Evolutionary conservation across 2,113 vertebrate species (phyloP).

Genomic region (Pungitius pungitius): DNA sequence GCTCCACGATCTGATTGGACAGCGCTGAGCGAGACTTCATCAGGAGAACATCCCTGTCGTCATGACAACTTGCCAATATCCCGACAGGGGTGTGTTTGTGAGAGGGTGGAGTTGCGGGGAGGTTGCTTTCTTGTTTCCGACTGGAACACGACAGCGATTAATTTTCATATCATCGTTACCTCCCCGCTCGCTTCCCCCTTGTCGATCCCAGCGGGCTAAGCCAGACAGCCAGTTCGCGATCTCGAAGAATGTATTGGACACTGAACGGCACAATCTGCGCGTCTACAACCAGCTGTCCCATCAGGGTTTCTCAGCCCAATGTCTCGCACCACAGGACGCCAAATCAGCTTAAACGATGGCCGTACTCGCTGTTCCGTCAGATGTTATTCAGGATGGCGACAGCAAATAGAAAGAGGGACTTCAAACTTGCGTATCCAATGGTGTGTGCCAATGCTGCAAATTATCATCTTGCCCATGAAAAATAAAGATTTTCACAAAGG

Average conservation of each 20-base stretch:
- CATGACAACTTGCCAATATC: constrained; percentile 98
- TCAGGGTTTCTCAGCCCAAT: constrained; percentile 63
- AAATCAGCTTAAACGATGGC: constrained; percentile 71
- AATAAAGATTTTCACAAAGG: not conserved
- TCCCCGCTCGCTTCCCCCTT: constrained; percentile 72
- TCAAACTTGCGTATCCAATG: constrained; percentile 8
- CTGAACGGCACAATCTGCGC: constrained; percentile 32
- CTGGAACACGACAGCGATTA: constrained; percentile 76
- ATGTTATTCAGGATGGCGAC: constrained; percentile 25
- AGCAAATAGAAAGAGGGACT: constrained; percentile 31
- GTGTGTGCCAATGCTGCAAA: not conserved
- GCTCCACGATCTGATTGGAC: constrained; percentile 99
- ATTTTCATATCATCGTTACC: constrained; percentile 88
- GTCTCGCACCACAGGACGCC: constrained; percentile 70
- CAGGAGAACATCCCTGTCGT: constrained; percentile 98
- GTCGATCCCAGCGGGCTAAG: constrained; percentile 53
- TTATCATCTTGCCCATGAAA: constrained; percentile 5
- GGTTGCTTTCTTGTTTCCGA: constrained; percentile 80
- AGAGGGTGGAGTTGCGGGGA: constrained; percentile 66
- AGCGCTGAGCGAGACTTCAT: constrained; percentile 94
- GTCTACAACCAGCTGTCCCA: constrained; percentile 68
- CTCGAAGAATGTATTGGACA: constrained; percentile 31
- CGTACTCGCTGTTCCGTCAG: constrained; percentile 58
- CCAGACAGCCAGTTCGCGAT: constrained; percentile 64
- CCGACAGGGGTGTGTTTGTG: constrained; percentile 75